Evolutionary conservation across 2,113 vertebrate species (phyloP).

Genomic region (Daphoenositta chrysoptera): DNA sequence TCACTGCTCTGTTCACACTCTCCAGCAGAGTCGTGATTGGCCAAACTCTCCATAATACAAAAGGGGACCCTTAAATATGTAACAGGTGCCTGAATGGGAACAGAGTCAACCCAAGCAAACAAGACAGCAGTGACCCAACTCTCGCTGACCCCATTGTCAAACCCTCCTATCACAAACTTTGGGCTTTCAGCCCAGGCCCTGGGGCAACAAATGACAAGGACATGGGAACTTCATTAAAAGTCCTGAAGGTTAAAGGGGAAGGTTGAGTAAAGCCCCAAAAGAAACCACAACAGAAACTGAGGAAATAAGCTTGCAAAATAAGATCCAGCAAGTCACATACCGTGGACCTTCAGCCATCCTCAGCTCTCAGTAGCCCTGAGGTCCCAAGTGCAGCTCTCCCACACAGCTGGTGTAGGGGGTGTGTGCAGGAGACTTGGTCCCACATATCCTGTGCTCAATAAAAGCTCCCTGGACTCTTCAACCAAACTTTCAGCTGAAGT

Average conservation of each 20-base stretch:
- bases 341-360: background rate
- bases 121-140: background rate
- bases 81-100: background rate
- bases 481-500: background rate
- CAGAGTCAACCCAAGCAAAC: background rate
- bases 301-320: background rate
- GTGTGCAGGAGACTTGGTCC: background rate
- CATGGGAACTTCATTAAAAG: background rate
- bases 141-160: background rate
- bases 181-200: background rate
- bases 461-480: background rate
- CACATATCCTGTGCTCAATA: fast-evolving
- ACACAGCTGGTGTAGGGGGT: no score
- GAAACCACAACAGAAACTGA: background rate
- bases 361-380: background rate
- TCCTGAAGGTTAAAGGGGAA: background rate
- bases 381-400: background rate
- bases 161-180: background rate
- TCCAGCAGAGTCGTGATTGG: background rate
- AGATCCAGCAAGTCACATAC: background rate
- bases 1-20: background rate
- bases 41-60: background rate
- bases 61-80: fast-evolving
- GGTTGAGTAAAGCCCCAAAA: background rate
- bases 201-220: background rate